Base-by-base conservation (phyloP, 2,797 vertebrate species). In the Odontamblyopus rebecca region DNA sequence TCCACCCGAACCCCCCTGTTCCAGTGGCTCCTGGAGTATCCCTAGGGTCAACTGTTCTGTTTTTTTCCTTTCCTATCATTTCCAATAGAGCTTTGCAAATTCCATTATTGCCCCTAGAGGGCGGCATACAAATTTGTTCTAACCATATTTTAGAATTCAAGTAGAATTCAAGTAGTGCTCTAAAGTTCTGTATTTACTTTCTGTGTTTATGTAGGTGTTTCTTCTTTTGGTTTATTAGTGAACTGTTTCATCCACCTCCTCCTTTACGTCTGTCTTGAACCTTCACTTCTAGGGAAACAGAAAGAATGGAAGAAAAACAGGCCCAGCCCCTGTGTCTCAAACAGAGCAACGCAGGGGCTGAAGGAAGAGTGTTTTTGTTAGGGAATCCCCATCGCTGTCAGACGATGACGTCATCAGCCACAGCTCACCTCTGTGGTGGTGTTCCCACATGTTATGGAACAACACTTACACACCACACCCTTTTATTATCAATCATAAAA, bases 21-120 rank as follows among this genome's bases (percentile, higher is more conserved):
- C 71, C 85, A 91, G 50, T 99, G 98, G 97, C 95, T 99, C 78
- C 90, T 97, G 85, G 96, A 98, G 82, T 93, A 93, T 18, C 54
- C 91, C 67, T 99, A 97, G 93, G 27, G 80, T 5, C 66, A 51
- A 32, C 19, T 23, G 18, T 65, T 41, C 27, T 67, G 15, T 65
- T 32, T 29, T 70, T 48, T 15, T 35, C 26, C 12, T 29, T 9
- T 48, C 41, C 15, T 41, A 68, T 64, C 82, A 75, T 82, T 74
- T 78, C 69, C 41, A 66, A 70, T 73, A 83, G 81, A 77, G 87
- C 79, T 86, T 84, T 78, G 77, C 77, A 72, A 76, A 73, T 67
- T 64, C 70, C 64, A 61, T 59, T 11, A 70, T n/a, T 65, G 38
- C 73, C 78, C 29, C 65, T 71, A 88, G 90, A 90, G 84, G 92